These are phyloP conservation scores for Drosophila helvetica DNA, from an alignment of 2,888 invertebrate genomes.

Conservation along the genomic window DNA sequence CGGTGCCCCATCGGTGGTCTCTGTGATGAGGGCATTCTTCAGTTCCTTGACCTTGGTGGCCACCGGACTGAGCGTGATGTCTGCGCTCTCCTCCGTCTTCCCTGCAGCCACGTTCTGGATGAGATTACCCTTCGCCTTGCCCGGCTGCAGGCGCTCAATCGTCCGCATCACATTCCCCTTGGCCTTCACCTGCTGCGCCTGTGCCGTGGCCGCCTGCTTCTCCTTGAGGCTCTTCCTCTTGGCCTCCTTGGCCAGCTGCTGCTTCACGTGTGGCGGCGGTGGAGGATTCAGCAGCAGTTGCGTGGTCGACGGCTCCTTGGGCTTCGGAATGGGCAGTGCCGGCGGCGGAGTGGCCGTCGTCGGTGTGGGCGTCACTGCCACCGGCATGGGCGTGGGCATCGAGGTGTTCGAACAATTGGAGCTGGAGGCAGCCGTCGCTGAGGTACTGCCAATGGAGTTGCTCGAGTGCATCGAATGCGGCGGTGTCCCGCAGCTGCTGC, in stretches of 20 bases:
- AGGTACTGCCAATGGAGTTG: slow-evolving; percentile 82
- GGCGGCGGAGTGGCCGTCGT: slow-evolving; percentile 44
- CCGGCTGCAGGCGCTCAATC: slow-evolving; percentile 92
- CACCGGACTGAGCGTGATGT: slow-evolving; percentile 73
- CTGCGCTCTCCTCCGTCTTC: slow-evolving; percentile 81
- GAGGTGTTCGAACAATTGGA: slow-evolving; percentile 73
- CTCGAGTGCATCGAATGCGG: slow-evolving; percentile 81
- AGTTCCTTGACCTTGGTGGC: slow-evolving; percentile 86
- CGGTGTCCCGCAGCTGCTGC: slow-evolving; percentile 81
- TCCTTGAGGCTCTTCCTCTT: slow-evolving; percentile 83
- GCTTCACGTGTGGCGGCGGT: slow-evolving; percentile 83
- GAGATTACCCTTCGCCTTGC: slow-evolving; percentile 94
- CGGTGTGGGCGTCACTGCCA: slow-evolving; percentile 46
- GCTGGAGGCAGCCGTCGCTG: slow-evolving; percentile 79
- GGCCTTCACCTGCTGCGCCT: slow-evolving; percentile 85
- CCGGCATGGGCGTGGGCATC: slow-evolving; percentile 54
- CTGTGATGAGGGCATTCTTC: slow-evolving; percentile 86
- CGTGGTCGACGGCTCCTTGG: slow-evolving; percentile 82
- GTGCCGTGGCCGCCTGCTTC: slow-evolving; percentile 81
- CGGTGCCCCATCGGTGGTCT: slow-evolving; percentile 89
- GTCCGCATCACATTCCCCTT: slow-evolving; percentile 89
- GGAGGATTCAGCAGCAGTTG: slow-evolving; percentile 82
- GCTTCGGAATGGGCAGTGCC: slow-evolving; percentile 64
- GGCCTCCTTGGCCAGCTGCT: slow-evolving; percentile 83
- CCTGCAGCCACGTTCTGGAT: slow-evolving; percentile 89